A percentile compares a stretch with the other conserved stretches of the same genome.
Evolutionary conservation across 2,797 vertebrate genomes (phyloP).

Genomic region (Allobates femoralis): DNA sequence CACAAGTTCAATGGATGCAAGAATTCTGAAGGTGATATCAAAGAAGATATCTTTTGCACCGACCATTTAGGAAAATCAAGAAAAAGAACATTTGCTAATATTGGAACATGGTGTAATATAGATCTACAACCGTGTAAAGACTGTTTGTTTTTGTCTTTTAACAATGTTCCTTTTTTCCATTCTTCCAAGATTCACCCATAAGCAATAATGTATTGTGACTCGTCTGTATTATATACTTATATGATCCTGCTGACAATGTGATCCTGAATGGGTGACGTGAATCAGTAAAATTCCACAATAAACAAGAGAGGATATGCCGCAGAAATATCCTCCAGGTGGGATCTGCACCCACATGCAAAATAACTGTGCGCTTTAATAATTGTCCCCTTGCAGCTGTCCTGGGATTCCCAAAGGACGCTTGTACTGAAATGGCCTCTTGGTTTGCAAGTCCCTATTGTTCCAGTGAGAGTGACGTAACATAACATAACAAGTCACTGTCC

Average conservation of each 20-base stretch:
- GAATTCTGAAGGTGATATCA: too few species aligned
- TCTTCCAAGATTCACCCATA: too few species aligned
- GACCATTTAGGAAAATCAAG: too few species aligned
- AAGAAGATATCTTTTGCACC: too few species aligned
- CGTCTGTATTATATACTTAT: too few species aligned
- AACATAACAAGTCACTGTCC: slow-evolving; percentile 49
- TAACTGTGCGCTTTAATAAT: slow-evolving; percentile 34
- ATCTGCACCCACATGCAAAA: slow-evolving; percentile 32
- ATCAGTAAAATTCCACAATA: slow-evolving; percentile 23
- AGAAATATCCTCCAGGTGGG: slow-evolving; percentile 32
- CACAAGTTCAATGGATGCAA: too few species aligned
- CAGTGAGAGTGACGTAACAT: slow-evolving; percentile 42
- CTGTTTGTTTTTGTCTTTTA: too few species aligned
- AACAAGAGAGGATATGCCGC: background rate
- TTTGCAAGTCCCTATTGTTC: slow-evolving; percentile 54
- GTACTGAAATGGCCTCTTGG: slow-evolving; percentile 53
- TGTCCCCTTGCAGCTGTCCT: slow-evolving; percentile 51
- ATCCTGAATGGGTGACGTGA: background rate
- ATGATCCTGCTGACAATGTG: background rate
- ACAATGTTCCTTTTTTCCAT: too few species aligned
- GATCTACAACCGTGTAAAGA: too few species aligned
- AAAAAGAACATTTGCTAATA: too few species aligned
- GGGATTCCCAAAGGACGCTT: slow-evolving; percentile 48
- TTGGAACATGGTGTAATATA: too few species aligned
- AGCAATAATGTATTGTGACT: too few species aligned